These are phyloP conservation scores for Notamacropus eugenii DNA, from an alignment of 2,797 vertebrate species.

Conservation along the genomic window DNA sequence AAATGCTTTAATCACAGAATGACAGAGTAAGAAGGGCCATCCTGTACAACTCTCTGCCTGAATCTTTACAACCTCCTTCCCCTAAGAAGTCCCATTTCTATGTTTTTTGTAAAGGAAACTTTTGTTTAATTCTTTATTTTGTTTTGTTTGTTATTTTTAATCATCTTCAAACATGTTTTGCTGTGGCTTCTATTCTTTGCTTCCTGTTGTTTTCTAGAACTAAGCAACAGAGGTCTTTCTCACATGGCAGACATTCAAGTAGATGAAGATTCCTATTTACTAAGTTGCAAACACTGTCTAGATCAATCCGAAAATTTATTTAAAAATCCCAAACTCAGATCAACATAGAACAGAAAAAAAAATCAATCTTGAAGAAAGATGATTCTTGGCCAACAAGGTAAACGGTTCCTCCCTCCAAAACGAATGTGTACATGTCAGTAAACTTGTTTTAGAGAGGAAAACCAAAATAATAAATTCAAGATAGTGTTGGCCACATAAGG, in stretches of 20 bases:
- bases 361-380: slow-evolving; percentile 52
- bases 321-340: neutral
- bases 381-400: slow-evolving; percentile 29
- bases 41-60: neutral
- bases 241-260: neutral
- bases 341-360: neutral
- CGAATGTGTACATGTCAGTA: slow-evolving; percentile 59
- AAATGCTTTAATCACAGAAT: neutral
- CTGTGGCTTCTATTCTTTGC: neutral
- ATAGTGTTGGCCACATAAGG: slow-evolving; percentile 53
- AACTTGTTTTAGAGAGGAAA: slow-evolving; percentile 66
- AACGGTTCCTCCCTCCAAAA: slow-evolving; percentile 45
- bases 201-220: neutral
- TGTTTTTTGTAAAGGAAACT: neutral
- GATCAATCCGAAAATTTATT: neutral
- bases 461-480: slow-evolving; percentile 65
- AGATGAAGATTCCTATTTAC: neutral
- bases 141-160: neutral
- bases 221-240: neutral
- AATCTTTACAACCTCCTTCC: neutral
- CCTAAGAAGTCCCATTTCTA: neutral
- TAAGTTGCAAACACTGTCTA: neutral
- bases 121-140: neutral
- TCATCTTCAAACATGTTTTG: neutral
- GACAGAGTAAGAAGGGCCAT: neutral